phyloP scores from a whole-genome alignment of 1,140 invertebrate genomes.

The Odontomachus brunneus region DNA sequence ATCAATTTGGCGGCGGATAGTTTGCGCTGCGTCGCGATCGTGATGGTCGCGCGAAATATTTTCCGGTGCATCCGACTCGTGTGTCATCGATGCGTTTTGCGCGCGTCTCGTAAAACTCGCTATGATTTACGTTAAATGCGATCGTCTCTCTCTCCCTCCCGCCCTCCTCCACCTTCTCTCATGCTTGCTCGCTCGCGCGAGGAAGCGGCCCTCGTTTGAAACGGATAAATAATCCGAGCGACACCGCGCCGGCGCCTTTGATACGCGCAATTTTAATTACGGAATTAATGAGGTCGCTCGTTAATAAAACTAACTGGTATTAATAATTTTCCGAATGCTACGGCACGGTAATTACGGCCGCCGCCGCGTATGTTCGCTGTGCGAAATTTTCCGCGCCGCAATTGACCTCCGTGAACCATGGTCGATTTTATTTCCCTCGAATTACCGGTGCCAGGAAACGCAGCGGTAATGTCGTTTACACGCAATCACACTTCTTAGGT shows the following conservation, averaged over 20 bases:
- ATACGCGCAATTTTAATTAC: conserved; percentile 56
- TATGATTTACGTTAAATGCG: conserved; percentile 42
- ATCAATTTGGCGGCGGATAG: conserved; percentile 35
- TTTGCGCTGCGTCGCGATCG: conserved; percentile 37
- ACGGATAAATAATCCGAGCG: conserved; percentile 48
- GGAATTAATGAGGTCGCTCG: conserved; percentile 54
- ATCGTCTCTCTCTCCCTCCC: not conserved
- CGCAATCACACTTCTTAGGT: not conserved
- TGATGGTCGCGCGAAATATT: conserved; percentile 44
- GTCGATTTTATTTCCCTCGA: conserved; percentile 11
- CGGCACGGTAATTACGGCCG: conserved; percentile 37
- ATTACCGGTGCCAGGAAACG: not conserved
- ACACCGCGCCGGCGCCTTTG: conserved; percentile 34
- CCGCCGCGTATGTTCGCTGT: not conserved
- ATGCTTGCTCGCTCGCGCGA: too few relatives aligned
- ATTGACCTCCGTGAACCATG: not conserved
- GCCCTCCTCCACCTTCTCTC: too few relatives aligned
- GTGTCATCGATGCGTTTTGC: conserved; percentile 35
- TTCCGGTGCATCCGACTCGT: conserved; percentile 1
- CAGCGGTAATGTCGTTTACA: conserved; percentile 8
- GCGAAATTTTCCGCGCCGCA: conserved; percentile 37
- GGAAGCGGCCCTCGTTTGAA: conserved; percentile 26
- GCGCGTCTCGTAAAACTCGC: conserved; percentile 40
- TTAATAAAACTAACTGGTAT: conserved; percentile 55
- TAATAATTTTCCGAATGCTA: conserved; percentile 55